These are phyloP conservation scores for Ciona savignyi DNA, from an alignment of 23 tunicate genomes.

Conservation along the genomic window DNA sequence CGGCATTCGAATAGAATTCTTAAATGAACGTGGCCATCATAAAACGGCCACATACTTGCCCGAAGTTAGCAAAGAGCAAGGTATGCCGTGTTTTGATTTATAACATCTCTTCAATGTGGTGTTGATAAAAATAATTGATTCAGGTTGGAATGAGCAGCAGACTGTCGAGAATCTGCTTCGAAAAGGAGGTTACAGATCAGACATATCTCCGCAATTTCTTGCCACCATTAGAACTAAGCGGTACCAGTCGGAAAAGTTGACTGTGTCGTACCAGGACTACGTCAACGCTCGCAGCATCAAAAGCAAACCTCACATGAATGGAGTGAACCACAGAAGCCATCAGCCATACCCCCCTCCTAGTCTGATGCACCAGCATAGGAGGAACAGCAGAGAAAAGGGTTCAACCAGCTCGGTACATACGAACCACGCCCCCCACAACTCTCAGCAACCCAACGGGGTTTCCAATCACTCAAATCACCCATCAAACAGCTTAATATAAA, in stretches of 20 bases:
- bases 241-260: constrained; percentile 67
- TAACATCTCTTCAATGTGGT: background rate
- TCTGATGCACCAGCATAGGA: background rate
- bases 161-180: constrained; percentile 79
- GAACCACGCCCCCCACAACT: background rate
- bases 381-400: background rate
- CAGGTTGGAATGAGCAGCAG: constrained; percentile 75
- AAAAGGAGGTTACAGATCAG: constrained; percentile 78
- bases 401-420: background rate
- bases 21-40: constrained; percentile 69
- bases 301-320: background rate
- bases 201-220: constrained; percentile 45
- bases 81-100: constrained; percentile 11
- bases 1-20: constrained; percentile 90
- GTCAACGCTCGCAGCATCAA: background rate
- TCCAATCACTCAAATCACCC: background rate
- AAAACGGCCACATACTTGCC: constrained; percentile 90
- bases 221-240: constrained; percentile 34
- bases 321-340: background rate
- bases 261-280: constrained; percentile 72
- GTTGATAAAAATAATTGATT: background rate
- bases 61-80: constrained; percentile 97
- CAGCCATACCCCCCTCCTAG: background rate
- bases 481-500: constrained; percentile 2
- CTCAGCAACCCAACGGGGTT: background rate